Conservation (phyloP, 2,888 invertebrate species). For the Acrocera orbiculus region DNA sequence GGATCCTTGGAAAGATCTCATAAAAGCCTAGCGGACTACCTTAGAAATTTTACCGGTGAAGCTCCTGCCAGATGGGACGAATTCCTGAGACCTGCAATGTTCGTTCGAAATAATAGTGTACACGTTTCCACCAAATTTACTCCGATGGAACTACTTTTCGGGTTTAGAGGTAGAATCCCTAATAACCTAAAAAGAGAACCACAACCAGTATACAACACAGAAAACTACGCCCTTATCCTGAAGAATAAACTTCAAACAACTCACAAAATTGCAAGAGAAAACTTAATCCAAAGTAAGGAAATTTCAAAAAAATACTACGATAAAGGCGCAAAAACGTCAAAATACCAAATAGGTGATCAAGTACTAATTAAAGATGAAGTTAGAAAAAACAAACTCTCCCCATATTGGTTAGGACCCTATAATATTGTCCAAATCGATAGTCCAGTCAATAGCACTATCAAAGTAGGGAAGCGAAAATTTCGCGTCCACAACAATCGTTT, state of each 20-base stretch:
- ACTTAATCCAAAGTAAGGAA: neutral
- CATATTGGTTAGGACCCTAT: neutral
- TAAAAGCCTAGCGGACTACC: too few relatives aligned
- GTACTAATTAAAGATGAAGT: neutral
- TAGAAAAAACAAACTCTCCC: neutral
- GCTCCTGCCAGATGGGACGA: too few relatives aligned
- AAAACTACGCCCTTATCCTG: neutral
- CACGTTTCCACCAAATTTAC: slow-evolving; percentile 3
- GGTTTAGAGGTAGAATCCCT: slow-evolving; percentile 1
- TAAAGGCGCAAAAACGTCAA: neutral
- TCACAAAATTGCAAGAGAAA: neutral
- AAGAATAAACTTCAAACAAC: neutral
- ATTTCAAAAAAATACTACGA: neutral
- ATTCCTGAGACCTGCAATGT: too few relatives aligned
- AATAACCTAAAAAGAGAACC: neutral
- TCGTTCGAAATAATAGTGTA: too few relatives aligned
- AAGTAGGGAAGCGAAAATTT: too few relatives aligned
- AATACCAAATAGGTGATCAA: neutral
- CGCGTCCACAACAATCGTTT: too few relatives aligned
- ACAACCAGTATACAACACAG: neutral
- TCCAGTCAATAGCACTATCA: too few relatives aligned
- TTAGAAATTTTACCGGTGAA: too few relatives aligned
- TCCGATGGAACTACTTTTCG: slow-evolving; percentile 1
- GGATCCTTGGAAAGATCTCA: too few relatives aligned
- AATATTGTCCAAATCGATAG: too few relatives aligned